Conservation (phyloP, 2,888 invertebrate species). For the Linnaemya tessellans region DNA sequence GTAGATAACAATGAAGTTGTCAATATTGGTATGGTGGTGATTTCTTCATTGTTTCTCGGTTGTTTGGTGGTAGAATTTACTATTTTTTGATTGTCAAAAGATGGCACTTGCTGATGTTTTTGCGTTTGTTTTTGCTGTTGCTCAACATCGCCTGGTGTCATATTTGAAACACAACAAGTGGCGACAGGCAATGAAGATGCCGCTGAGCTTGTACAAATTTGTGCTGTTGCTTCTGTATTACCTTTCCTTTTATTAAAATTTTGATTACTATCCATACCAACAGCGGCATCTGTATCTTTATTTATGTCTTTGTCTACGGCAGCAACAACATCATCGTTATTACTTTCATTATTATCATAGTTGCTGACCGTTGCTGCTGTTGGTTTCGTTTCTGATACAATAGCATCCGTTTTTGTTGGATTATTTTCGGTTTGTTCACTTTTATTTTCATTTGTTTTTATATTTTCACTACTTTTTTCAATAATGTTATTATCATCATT, state of each 20-base stretch:
- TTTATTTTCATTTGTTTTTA: conserved; percentile 55
- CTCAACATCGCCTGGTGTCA: conserved; percentile 66
- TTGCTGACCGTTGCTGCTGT: conserved; percentile 59
- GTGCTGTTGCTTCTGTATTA: conserved; percentile 72
- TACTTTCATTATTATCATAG: conserved; percentile 57
- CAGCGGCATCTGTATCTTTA: conserved; percentile 19
- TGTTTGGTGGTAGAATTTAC: conserved; percentile 43
- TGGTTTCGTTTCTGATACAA: conserved; percentile 22
- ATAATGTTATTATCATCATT: conserved; percentile 56
- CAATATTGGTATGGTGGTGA: conserved; percentile 23
- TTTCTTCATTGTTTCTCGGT: conserved; percentile 51
- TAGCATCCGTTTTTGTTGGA: conserved; percentile 11
- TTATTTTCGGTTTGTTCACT: conserved; percentile 61
- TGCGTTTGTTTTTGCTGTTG: conserved; percentile 48
- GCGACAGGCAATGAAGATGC: conserved; percentile 6
- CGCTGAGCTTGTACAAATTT: conserved; percentile 23
- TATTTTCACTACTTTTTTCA: conserved; percentile 47
- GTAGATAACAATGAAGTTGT: conserved; percentile 14
- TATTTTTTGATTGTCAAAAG: conserved; percentile 55
- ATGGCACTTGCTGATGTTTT: conserved; percentile 36
- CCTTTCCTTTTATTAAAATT: conserved; percentile 72
- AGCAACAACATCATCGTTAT: conserved; percentile 47
- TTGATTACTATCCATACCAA: conserved; percentile 45
- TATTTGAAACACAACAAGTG: conserved; percentile 60
- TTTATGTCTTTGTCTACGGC: conserved; percentile 23